A percentile compares a stretch with the other conserved stretches of the same genome.
Evolutionary conservation across 1,140 invertebrate species (phyloP).

Genomic region (Drosophila pallidifrons): DNA sequence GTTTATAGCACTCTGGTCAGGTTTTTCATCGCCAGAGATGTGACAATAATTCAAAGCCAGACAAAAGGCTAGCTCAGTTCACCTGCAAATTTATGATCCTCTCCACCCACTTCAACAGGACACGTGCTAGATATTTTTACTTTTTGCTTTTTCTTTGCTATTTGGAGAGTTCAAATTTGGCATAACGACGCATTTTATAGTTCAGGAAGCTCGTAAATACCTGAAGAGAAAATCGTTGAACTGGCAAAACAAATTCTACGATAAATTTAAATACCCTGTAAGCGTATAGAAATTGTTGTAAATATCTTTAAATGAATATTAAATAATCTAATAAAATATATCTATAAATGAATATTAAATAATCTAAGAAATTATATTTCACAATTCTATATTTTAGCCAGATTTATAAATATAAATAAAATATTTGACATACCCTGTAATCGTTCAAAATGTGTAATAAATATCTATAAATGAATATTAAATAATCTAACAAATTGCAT

Average conservation of each 20-base stretch:
- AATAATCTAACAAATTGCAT: too few species aligned
- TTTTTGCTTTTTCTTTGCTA: constrained; percentile 25
- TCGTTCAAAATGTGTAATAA: too few species aligned
- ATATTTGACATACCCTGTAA: too few species aligned
- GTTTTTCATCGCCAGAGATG: constrained; percentile 41
- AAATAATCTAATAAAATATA: too few species aligned
- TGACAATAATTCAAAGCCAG: constrained; percentile 64
- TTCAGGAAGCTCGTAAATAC: constrained; percentile 71
- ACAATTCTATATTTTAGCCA: too few species aligned
- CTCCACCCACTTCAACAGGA: background rate
- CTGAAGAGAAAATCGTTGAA: constrained; percentile 58
- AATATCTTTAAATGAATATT: too few species aligned
- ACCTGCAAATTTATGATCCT: constrained; percentile 56
- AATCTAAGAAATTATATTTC: too few species aligned
- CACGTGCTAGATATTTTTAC: constrained; percentile 25
- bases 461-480: too few species aligned
- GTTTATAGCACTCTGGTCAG: constrained; percentile 47
- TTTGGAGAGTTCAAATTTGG: constrained; percentile 39
- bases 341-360: too few species aligned
- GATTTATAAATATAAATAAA: background rate
- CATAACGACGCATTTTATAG: constrained; percentile 58
- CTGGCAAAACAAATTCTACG: constrained; percentile 42
- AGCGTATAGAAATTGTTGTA: too few species aligned
- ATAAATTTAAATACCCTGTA: constrained; percentile 43
- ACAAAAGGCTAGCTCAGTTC: constrained; percentile 54